Evolutionary conservation across 2,888 invertebrate genomes (phyloP), one percentile per base, ranked within the genome.

Genomic region (Hermaeophaga mercurialis): DNA sequence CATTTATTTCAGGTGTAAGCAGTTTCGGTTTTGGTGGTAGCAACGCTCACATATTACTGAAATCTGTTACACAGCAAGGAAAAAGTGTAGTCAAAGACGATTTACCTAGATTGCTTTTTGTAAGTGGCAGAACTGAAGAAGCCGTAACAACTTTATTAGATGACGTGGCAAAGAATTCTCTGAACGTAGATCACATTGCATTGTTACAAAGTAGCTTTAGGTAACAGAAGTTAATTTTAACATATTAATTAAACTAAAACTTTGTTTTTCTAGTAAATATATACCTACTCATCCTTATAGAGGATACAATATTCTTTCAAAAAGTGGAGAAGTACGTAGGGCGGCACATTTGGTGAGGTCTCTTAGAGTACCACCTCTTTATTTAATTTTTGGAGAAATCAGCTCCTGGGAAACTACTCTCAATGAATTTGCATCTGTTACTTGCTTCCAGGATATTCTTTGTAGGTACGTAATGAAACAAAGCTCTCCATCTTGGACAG

Each of bases 1-100:
- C 6, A 2, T 31, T 14, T 43, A 4, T 24, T 31, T 41, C 9
- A 68, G 94, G 89, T 2, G 81, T 96, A 18, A 96, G 93, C 79
- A 94, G 93, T 5, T 96, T 96, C 74, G 96, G 96, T 0, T 96
- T 96, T 73, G 96, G 96, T 22, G 96, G 96, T 1, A 88, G 89
- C 4, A 94, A 94, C 70, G 88, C 87, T 39, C 91, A 91, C 68
- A 80, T 85, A 11, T 73, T 91, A 39, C 72, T 91, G 7, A 84
- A 83, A 72, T 83, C 86, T 38, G 78, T 85, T 49, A 71, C 79
- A 0, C 84, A 83, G 61, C 80, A 69, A 34, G 88, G 88, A 71
- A 78, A 80, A 1, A 66, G 64, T 1, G 85, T 83, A 14, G 86
- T 89, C 0, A 70, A 73, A 0, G 90, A 90, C 66, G 81, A 85